phyloP scores from a whole-genome alignment of 2,113 vertebrate species.

The Cygnus atratus region DNA sequence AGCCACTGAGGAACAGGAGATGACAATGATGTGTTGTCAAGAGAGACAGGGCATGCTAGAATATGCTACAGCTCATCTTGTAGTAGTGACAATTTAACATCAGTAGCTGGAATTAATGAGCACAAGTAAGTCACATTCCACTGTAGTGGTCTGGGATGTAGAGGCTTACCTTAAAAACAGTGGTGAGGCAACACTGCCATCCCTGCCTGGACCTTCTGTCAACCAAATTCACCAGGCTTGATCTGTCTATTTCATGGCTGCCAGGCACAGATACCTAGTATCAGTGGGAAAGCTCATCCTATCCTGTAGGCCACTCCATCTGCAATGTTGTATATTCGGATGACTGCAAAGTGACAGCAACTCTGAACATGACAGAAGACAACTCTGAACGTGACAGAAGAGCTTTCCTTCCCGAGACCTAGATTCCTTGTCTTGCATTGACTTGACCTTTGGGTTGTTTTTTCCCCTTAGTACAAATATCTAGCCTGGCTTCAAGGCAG shows the following conservation, averaged over 20 bases:
- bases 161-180: neutral
- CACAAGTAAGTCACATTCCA: neutral
- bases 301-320: neutral
- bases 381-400: neutral
- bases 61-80: neutral
- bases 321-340: neutral
- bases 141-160: neutral
- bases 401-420: neutral
- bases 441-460: neutral
- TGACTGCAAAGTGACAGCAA: neutral
- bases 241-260: neutral
- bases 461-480: neutral
- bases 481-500: neutral
- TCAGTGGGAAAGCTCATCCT: neutral
- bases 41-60: neutral
- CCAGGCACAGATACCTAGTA: neutral
- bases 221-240: neutral
- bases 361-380: neutral
- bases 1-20: neutral
- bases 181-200: neutral
- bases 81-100: neutral
- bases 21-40: neutral
- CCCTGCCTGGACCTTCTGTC: neutral
- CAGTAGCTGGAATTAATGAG: neutral
- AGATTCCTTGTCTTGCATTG: neutral